A percentile compares a stretch with the other conserved stretches of the same genome.
Evolutionary conservation across 1,140 invertebrate genomes (phyloP).

Genomic region (Caenorhabditis remanei): DNA sequence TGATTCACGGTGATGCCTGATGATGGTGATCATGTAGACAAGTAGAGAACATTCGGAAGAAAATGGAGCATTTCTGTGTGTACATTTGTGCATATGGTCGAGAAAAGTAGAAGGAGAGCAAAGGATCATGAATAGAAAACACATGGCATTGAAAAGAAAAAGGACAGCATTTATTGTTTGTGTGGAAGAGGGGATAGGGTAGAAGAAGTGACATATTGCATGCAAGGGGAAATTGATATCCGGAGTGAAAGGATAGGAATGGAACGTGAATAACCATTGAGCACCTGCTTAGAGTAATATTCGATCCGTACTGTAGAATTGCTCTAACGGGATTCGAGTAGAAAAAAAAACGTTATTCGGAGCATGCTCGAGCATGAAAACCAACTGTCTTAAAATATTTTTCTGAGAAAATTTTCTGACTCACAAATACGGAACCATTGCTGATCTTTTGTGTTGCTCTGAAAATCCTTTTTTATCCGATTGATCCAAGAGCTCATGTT

Average conservation of each 20-base stretch:
- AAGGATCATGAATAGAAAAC: slow-evolving; percentile 49
- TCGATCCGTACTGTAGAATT: too few species aligned
- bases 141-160: slow-evolving; percentile 41
- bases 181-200: neutral
- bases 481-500: too few species aligned
- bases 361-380: too few species aligned
- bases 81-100: slow-evolving; percentile 39
- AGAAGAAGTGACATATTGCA: slow-evolving; percentile 48
- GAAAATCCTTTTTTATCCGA: too few species aligned
- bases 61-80: slow-evolving; percentile 16
- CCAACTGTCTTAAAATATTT: too few species aligned
- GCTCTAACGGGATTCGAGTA: too few species aligned
- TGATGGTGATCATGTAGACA: slow-evolving; percentile 35
- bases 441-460: too few species aligned
- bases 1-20: neutral
- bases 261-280: neutral
- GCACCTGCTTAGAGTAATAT: too few species aligned
- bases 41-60: slow-evolving; percentile 22
- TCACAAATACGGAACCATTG: too few species aligned
- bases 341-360: too few species aligned
- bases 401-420: too few species aligned
- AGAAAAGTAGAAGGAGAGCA: neutral
- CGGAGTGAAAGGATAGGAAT: neutral
- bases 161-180: slow-evolving; percentile 29
- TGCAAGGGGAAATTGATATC: slow-evolving; percentile 33